These are phyloP conservation scores for Suricata suricatta DNA, from an alignment of 2,113 vertebrate genomes.

Conservation along the genomic window DNA sequence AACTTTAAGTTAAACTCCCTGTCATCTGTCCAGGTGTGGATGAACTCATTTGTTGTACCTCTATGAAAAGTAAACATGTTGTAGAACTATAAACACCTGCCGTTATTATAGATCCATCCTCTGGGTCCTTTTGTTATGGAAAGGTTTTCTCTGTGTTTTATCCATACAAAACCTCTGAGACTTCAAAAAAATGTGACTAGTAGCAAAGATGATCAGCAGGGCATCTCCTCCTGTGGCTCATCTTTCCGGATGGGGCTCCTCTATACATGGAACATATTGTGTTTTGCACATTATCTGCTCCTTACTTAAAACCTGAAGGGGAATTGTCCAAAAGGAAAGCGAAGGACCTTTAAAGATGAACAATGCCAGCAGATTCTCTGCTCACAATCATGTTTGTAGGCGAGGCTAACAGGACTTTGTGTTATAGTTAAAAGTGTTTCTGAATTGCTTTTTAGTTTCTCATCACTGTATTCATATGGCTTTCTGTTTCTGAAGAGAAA, in stretches of 20 bases:
- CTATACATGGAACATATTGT: not conserved
- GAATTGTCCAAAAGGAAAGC: not conserved
- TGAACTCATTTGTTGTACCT: not conserved
- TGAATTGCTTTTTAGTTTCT: constrained; percentile 59
- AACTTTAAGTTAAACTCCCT: not conserved
- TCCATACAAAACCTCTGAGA: not conserved
- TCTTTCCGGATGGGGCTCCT: not conserved
- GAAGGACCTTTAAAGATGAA: not conserved
- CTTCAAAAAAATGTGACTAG: not conserved
- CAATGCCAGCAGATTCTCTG: not conserved
- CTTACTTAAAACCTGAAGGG: constrained; percentile 8
- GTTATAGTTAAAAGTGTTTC: constrained; percentile 50
- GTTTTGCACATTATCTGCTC: not conserved
- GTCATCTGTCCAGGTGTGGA: not conserved
- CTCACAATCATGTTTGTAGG: not conserved
- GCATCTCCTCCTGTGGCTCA: not conserved
- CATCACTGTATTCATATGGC: constrained; percentile 50
- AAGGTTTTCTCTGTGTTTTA: not conserved
- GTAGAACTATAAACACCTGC: not conserved
- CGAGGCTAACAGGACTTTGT: not conserved
- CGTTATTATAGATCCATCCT: not conserved
- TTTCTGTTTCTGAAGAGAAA: constrained; percentile 65
- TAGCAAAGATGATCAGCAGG: not conserved
- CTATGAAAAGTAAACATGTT: not conserved
- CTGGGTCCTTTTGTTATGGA: not conserved